phyloP scores from a whole-genome alignment of 2,797 vertebrate species.

The Micropoecilia bifurca region DNA sequence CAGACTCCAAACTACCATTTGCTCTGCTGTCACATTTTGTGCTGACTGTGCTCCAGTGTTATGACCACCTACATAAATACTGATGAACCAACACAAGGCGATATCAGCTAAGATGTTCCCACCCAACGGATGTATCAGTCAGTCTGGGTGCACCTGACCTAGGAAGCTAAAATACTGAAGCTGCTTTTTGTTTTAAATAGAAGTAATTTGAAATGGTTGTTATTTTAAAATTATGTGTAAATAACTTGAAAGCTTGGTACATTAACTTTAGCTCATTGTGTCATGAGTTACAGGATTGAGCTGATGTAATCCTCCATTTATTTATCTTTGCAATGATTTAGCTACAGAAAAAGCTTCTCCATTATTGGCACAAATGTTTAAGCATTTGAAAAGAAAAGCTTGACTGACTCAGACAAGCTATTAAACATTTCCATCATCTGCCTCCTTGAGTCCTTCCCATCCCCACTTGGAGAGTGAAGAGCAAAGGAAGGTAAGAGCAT shows the following conservation, averaged over 20 bases:
- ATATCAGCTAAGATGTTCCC: neutral
- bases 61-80: neutral
- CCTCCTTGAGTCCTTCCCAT: constrained; percentile 12
- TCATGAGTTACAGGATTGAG: neutral
- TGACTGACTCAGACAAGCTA: neutral
- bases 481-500: constrained; percentile 15
- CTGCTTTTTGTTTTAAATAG: neutral
- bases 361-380: neutral
- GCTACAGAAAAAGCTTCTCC: neutral
- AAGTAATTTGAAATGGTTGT: neutral
- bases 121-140: too few species aligned
- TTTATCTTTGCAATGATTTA: neutral
- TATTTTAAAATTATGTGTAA: neutral
- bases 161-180: too few species aligned
- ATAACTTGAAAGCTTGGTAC: neutral
- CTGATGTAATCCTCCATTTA: neutral
- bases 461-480: constrained; percentile 14
- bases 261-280: neutral
- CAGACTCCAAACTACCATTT: neutral
- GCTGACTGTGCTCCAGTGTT: neutral
- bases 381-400: constrained; percentile 1
- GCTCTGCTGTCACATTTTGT: neutral
- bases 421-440: constrained; percentile 3
- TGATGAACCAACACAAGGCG: neutral
- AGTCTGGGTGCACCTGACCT: neutral